Base-by-base conservation (phyloP, 2,797 vertebrate genomes). In the Allobates femoralis region DNA sequence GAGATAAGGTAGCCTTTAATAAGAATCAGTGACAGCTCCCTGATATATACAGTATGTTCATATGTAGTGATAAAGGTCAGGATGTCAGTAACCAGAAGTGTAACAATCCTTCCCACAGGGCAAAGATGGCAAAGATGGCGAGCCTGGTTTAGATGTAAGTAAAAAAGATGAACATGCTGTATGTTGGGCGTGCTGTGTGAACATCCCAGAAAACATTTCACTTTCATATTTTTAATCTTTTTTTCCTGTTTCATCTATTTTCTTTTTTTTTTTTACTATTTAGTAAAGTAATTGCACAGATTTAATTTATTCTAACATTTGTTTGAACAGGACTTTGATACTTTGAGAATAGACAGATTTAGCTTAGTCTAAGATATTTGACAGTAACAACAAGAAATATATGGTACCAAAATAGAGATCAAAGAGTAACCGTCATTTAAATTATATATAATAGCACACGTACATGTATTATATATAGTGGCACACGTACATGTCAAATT, bases 91-190 rank as follows among this genome's bases (percentile, higher is more conserved):
- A 73, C n/a, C 37, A 34, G 14, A 67, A 21, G 34, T 71, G 66
- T 69, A 3, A 60, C 34, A 60, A 60, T 94, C 92, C 89, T 92
- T 94, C 94, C 93, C 18, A 85, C 95, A 99, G 98, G 98, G 98
- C 90, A 95, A 97, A 89, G 96, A 97, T 90, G 98, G 98, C 90
- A 95, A 97, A 89, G 96, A 97, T 90, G 98, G 98, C 90, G 96
- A 97, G 89, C 97, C 98, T 90, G 98, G 98, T 92, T 92, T 98
- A 90, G 98, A 99, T 93, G 98, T 99, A 95, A 99, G 98, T 99
- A 92, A 88, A 53, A 46, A 75, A 34, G 73, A 12, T 60, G 8
- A 41, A 64, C 28, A 76, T 19, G 71, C 69, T 18, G 11, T n/a
- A 2, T 55, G 19, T 41, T 41, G 37, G 67, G 86, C 77, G 85